Evolutionary conservation across 2,797 vertebrate species (phyloP), one percentile per base, ranked within the genome.

Genomic region (Coilia nasus): DNA sequence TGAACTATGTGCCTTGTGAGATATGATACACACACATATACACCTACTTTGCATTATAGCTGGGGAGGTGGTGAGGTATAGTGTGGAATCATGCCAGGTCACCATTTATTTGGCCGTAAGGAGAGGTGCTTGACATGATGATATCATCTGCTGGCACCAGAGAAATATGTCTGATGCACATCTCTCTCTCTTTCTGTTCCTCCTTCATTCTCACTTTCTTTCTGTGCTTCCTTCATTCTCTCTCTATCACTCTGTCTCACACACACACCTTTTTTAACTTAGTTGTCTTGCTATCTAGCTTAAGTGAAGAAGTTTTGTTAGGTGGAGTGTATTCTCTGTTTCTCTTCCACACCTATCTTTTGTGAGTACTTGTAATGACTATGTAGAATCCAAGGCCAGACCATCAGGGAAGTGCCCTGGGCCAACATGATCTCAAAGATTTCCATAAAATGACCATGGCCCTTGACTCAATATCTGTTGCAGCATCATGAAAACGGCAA

Each of bases 251-350:
- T 54, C 50, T 54, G 2, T 3, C 50, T 1, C 50, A 44, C 46
- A 67, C 67, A 85, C 10, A 60, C 23, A 47, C 23, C 41, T 90
- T 90, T 90, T 92, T 93, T 92, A 91, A 90, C 92, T 93, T 91
- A 90, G 92, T 93, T 92, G 92, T 92, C 91, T 93, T 94, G 94
- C 94, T 93, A 92, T 94, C 94, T 94, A 94, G 93, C 93, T 94
- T 93, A 93, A 95, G 93, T 92, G 90, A 86, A 89, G 87, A 90
- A 94, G 86, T 91, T 92, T 90, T 90, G 87, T 44, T 35, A 31
- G 64, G 3, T 25, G 21, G 14, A 0, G 28, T 11, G 25, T 28
- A 71, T 31, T 21, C 17, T 59, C 17, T 21, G 6, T 59, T 21
- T 19, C 12, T 59, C 57, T 64, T 64, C 10, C 23, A 54, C 50